Evolutionary conservation across 2,888 invertebrate species (phyloP).

Genomic region (Isotomurus palustris): DNA sequence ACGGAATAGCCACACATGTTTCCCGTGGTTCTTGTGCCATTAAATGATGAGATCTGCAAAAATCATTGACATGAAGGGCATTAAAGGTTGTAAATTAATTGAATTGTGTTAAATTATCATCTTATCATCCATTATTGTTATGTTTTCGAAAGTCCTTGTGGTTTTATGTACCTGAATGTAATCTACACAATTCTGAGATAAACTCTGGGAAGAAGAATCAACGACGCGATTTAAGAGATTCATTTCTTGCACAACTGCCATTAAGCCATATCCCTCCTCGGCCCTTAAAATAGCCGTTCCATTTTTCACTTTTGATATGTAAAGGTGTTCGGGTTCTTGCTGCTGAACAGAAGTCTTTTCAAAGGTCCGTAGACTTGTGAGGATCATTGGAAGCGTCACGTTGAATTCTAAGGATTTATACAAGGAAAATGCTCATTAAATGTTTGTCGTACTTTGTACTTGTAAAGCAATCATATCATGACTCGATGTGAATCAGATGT

Average conservation of each 20-base stretch:
- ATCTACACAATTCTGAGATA: too few relatives aligned
- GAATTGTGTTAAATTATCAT: not conserved
- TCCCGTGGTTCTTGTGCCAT: not conserved
- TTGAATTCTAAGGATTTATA: not conserved
- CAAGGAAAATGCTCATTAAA: not conserved
- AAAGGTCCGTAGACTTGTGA: not conserved
- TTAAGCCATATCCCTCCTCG: not conserved
- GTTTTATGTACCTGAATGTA: too few relatives aligned
- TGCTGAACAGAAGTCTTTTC: not conserved
- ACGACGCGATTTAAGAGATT: not conserved
- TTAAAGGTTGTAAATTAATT: not conserved
- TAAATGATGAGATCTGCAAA: not conserved
- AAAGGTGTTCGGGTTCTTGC: not conserved
- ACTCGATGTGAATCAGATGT: too few relatives aligned
- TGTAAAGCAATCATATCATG: too few relatives aligned
- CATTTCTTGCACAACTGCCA: constrained; percentile 11
- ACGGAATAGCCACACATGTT: constrained; percentile 1
- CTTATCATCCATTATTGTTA: not conserved
- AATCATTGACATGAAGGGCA: too few relatives aligned
- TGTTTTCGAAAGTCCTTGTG: not conserved
- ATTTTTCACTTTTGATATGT: not conserved
- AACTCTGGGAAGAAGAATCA: not conserved
- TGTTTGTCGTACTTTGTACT: not conserved
- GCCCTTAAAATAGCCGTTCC: not conserved
- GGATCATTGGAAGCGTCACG: not conserved